Evolutionary conservation across 2,888 invertebrate genomes (phyloP).

Genomic region (Plemyria rubiginata): DNA sequence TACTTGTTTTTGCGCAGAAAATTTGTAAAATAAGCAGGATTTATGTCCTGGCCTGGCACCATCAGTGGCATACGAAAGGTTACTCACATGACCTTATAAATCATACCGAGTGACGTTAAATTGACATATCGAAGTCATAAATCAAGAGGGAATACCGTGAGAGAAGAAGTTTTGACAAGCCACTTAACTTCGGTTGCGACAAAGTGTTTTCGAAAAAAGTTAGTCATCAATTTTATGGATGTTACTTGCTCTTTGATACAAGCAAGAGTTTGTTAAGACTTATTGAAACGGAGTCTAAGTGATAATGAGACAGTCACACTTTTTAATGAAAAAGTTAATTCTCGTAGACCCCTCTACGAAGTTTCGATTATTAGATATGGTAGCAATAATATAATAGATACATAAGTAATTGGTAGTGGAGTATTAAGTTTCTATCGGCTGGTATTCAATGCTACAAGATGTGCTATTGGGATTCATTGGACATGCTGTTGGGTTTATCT

Average conservation of each 20-base stretch:
- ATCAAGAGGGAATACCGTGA: slow-evolving; percentile 74
- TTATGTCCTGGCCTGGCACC: slow-evolving; percentile 1
- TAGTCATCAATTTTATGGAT: slow-evolving; percentile 36
- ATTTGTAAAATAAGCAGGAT: background rate
- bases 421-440: too few species aligned
- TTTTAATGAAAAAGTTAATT: background rate
- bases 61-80: slow-evolving; percentile 47
- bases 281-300: background rate
- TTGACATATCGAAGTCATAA: slow-evolving; percentile 81
- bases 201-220: slow-evolving; percentile 66
- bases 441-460: too few species aligned
- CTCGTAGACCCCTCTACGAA: slow-evolving; percentile 1
- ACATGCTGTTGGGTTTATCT: background rate
- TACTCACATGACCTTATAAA: slow-evolving; percentile 71
- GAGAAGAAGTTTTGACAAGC: slow-evolving; percentile 80
- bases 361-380: background rate
- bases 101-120: slow-evolving; percentile 78
- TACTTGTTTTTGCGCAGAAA: too few species aligned
- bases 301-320: background rate
- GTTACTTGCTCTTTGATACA: slow-evolving; percentile 13
- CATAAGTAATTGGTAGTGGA: too few species aligned
- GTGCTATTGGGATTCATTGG: too few species aligned
- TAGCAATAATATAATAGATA: background rate
- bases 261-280: slow-evolving; percentile 2
- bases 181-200: slow-evolving; percentile 68